Conservation (phyloP, 2,888 invertebrate species). For the Nineta flava region DNA sequence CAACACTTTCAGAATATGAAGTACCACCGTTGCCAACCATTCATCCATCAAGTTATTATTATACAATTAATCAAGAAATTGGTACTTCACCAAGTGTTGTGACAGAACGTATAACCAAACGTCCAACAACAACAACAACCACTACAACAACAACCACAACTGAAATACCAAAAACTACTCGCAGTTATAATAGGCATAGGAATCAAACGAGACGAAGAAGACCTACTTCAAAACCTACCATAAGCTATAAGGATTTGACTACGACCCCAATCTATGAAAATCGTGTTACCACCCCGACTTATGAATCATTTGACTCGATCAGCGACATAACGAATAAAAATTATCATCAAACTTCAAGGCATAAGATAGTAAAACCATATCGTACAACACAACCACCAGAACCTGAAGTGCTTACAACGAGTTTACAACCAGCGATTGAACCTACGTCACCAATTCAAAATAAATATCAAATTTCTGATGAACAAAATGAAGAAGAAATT, state of each 20-base stretch:
- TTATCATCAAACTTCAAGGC: not conserved
- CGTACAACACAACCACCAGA: slow-evolving; percentile 28
- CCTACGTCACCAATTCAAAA: slow-evolving; percentile 28
- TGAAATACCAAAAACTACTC: slow-evolving; percentile 6
- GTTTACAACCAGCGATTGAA: slow-evolving; percentile 31
- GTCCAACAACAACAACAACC: slow-evolving; percentile 13
- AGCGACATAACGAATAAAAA: not conserved
- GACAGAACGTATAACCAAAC: slow-evolving; percentile 14
- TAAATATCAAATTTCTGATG: not conserved
- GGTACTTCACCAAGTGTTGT: slow-evolving; percentile 9
- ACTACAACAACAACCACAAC: slow-evolving; percentile 4
- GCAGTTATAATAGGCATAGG: not conserved
- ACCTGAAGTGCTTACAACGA: slow-evolving; percentile 29
- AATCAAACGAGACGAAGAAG: slow-evolving; percentile 4
- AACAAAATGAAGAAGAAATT: not conserved
- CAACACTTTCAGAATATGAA: slow-evolving; percentile 3
- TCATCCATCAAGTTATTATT: not conserved
- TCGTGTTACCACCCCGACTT: not conserved
- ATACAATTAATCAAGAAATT: not conserved
- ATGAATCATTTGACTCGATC: not conserved
- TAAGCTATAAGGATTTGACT: not conserved
- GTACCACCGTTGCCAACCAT: not conserved
- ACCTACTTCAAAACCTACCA: slow-evolving; percentile 2
- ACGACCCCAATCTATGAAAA: not conserved
- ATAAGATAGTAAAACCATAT: slow-evolving; percentile 17